Base-by-base conservation (phyloP, 1,140 invertebrate genomes). In the Linepithema humile region DNA sequence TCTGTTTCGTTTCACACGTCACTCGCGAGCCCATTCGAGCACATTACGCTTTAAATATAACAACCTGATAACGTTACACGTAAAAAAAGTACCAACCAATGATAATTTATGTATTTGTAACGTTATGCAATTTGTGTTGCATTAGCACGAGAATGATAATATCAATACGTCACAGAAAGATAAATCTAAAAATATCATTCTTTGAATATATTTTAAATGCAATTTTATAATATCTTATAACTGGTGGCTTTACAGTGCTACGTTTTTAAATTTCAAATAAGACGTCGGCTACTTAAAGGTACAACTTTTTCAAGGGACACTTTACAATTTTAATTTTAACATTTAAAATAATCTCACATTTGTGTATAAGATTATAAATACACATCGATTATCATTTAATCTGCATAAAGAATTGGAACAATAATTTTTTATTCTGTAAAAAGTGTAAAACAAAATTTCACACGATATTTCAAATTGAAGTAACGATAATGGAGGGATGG, bases 261-360 rank as follows among this genome's bases (percentile, higher is more conserved):
- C 26, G 43, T 65, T 53, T 77, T 65, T 77, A 20, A 77, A 77
- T 77, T 77, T 65, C 74, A 77, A 50, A 77, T 65, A 38, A 10
- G 26, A 26, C 48, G 64, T 55, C 64, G 57, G 45, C 64, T 80
- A 48, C 12, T 43, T 32, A 5, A 2, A 70, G n/a, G 17, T 17
- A 9, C 43, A 70, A 70, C 35, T 69, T 23, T 43, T 10, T 15
- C n/a, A 43, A n/a, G n/a, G 10, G 29, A 6, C 50, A 62, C 15
- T 50, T 77, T 40, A 38, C 12, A 64, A 50, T 64, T 26, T 23
- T 23, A 73, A 57, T 72, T 62, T 62, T 48, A 50, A 17, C 17
- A 35, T 64, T 75, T 45, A 32, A 12, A 38, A 5, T 7, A 38
- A 23, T 12, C 7, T 53, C 60, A 17, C 15, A 6, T 57, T 2